Evolutionary conservation across 2,113 vertebrate species (phyloP), one percentile per base, ranked within the genome.

Genomic region (Mugil cephalus): DNA sequence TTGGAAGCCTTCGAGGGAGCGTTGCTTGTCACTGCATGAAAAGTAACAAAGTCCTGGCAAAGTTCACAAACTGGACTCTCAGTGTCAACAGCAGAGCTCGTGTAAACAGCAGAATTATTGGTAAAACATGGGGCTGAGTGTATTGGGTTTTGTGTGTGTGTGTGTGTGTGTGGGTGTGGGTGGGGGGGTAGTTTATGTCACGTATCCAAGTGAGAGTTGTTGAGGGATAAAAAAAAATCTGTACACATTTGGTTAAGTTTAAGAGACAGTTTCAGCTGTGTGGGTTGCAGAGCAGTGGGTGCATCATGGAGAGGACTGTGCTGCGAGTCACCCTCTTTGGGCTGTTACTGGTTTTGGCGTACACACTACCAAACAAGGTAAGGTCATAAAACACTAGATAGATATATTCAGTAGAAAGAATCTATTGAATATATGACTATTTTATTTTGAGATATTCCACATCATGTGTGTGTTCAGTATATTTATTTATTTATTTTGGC

Each of bases 281-380:
- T 39, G 18, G 9, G 13, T 19, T 56, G 43, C 73, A 84, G 10
- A 84, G 35, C 36, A 56, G 34, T 56, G 30, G 24, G 47, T 21
- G 9, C 47, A 58, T 63, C 54, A 92, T 91, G 91, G 64, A 47
- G 64, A 82, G 62, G 56, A 14, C 74, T 36, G 62, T 68, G 69
- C 10, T 80, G 38, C 64, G 38, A 24, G 8, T 86, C 47, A 45
- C 39, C 36, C 65, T 91, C 43, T 59, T 83, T 30, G 85, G 77
- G 19, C 64, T 90, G 19, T 70, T 91, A 61, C 53, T 91, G 85
- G 65, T 47, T 64, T 78, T 69, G 56, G 80, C 43, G 42, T 35
- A 51, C 42, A 15, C 85, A 12, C 74, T 68, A 43, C 80, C 86
- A 60, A 75, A 54, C 24, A 88, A 86, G 86, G 91, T 91, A 88